A percentile compares a stretch with the other conserved stretches of the same genome.
Conservation (phyloP, 2,113 vertebrate species). For the Turdus rufiventris region DNA sequence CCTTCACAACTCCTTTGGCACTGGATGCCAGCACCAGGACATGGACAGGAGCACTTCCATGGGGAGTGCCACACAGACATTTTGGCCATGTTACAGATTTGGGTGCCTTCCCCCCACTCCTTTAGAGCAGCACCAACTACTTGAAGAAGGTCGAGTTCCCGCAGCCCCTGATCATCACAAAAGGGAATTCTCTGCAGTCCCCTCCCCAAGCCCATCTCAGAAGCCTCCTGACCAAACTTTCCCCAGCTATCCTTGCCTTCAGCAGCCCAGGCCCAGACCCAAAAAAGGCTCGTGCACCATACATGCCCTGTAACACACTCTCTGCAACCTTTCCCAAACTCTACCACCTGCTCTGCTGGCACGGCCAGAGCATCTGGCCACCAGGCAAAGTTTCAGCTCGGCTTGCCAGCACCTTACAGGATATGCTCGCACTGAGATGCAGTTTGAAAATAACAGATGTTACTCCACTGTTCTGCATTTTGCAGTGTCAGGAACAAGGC, state of each 20-base stretch:
- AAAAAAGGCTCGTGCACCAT: fast-evolving
- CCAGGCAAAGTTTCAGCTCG: neutral
- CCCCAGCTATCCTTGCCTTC: neutral
- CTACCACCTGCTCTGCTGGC: slow-evolving; percentile 1
- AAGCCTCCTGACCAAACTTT: neutral
- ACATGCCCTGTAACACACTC: neutral
- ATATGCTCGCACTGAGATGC: neutral
- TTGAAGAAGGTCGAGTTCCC: neutral
- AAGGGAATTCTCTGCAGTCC: neutral
- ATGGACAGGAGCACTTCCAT: neutral
- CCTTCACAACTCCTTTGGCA: neutral
- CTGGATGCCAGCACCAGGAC: neutral
- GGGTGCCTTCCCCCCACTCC: neutral
- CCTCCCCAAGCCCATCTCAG: neutral
- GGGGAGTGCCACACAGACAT: neutral
- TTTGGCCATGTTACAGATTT: fast-evolving
- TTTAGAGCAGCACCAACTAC: neutral
- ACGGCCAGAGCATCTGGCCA: neutral
- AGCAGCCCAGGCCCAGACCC: neutral
- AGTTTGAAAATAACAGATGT: slow-evolving; percentile 1
- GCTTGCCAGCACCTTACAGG: slow-evolving; percentile 4
- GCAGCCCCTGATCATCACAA: neutral
- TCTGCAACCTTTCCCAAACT: neutral
- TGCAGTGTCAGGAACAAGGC: slow-evolving; percentile 3
- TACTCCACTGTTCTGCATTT: neutral